These are phyloP conservation scores for Penaeus japonicus DNA, from an alignment of 1,140 invertebrate species.

Conservation along the genomic window DNA sequence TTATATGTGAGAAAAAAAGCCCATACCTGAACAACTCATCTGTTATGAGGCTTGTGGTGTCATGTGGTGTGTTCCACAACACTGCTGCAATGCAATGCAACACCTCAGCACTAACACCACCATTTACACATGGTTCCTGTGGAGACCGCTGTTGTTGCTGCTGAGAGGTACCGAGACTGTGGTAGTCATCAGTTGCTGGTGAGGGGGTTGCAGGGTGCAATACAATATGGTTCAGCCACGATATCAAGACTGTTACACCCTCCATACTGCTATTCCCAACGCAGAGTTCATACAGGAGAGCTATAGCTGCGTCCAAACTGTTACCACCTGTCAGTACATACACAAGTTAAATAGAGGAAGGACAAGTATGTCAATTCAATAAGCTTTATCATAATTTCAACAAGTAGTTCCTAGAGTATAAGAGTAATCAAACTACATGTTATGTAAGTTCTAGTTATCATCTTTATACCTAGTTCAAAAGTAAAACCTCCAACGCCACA, in stretches of 20 bases:
- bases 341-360: background rate
- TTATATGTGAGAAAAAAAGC: background rate
- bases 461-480: background rate
- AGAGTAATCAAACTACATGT: background rate
- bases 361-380: background rate
- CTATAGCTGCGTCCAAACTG: conserved; percentile 76
- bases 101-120: conserved; percentile 66
- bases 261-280: conserved; percentile 65
- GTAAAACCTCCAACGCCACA: too few relatives aligned
- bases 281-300: conserved; percentile 80
- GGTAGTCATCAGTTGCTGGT: background rate
- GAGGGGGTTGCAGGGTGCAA: conserved; percentile 11
- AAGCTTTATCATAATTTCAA: background rate
- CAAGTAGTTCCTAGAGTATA: background rate
- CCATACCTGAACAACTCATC: conserved; percentile 73
- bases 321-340: conserved; percentile 28
- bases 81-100: conserved; percentile 80
- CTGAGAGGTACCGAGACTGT: background rate
- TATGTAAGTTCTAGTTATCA: background rate
- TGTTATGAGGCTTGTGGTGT: conserved; percentile 73
- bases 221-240: conserved; percentile 72
- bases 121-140: conserved; percentile 57
- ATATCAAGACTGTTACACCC: conserved; percentile 70
- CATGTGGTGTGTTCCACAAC: conserved; percentile 77
- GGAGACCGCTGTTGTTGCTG: background rate